Conservation (phyloP, 2,113 vertebrate genomes). For the Macquaria australasica region DNA sequence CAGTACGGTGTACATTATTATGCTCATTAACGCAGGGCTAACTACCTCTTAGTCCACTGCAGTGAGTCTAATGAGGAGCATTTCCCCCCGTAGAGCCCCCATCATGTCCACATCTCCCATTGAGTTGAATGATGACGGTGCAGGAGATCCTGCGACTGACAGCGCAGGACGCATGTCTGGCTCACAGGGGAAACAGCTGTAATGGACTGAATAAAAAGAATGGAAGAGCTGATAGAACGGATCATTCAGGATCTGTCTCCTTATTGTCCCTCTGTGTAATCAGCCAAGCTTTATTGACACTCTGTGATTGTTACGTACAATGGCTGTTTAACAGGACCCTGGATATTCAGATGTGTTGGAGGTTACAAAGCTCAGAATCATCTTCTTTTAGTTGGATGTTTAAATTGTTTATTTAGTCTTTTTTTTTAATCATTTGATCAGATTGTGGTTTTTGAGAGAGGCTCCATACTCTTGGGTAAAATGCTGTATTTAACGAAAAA, state of each 20-base stretch:
- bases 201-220: slow-evolving; percentile 25
- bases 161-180: neutral
- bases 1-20: slow-evolving; percentile 13
- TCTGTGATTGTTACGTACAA: neutral
- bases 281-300: neutral
- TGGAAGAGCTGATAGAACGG: neutral
- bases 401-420: too few species aligned
- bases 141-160: neutral
- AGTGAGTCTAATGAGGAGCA: slow-evolving; percentile 54
- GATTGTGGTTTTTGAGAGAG: neutral
- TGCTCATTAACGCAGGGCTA: slow-evolving; percentile 44
- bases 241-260: neutral
- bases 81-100: slow-evolving; percentile 15
- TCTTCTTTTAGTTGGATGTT: neutral
- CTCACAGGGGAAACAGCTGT: neutral
- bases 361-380: neutral
- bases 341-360: neutral
- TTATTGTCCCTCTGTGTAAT: slow-evolving; percentile 8
- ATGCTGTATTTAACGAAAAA: neutral
- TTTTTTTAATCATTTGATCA: neutral
- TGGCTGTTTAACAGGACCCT: neutral
- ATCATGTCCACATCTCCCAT: slow-evolving; percentile 26
- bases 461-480: neutral
- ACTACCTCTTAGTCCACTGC: slow-evolving; percentile 62
- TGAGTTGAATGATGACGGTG: slow-evolving; percentile 29